Evolutionary conservation across 2,888 invertebrate species (phyloP).

Genomic region (Dorcus hopei): DNA sequence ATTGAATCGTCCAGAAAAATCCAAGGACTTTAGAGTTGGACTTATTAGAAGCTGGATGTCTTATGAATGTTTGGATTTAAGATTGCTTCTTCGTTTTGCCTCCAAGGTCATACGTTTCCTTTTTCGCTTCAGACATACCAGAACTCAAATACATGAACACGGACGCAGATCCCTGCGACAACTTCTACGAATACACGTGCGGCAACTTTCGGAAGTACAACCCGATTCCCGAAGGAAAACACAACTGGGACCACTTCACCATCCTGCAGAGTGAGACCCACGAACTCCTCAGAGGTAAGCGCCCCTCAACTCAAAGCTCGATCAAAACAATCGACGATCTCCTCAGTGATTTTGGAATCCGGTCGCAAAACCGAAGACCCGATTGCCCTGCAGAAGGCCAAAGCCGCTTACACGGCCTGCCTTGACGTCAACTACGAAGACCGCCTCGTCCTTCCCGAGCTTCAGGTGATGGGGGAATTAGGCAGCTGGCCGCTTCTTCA

Average conservation of each 20-base stretch:
- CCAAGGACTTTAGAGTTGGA: too few species aligned
- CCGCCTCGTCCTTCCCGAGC: slow-evolving; percentile 35
- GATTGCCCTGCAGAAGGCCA: slow-evolving; percentile 41
- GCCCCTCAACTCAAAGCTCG: too few species aligned
- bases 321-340: neutral
- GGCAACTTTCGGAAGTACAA: slow-evolving; percentile 48
- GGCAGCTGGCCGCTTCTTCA: slow-evolving; percentile 42
- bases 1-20: too few species aligned
- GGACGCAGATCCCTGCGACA: slow-evolving; percentile 47
- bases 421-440: slow-evolving; percentile 33
- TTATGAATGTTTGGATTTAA: too few species aligned
- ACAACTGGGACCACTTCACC: slow-evolving; percentile 46
- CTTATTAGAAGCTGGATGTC: too few species aligned
- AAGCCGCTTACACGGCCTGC: slow-evolving; percentile 43
- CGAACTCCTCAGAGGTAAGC: slow-evolving; percentile 37
- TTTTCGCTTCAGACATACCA: slow-evolving; percentile 31
- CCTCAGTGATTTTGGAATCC: slow-evolving; percentile 37
- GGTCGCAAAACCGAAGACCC: slow-evolving; percentile 32
- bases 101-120: too few species aligned
- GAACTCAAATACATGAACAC: slow-evolving; percentile 42
- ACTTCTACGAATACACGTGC: slow-evolving; percentile 52
- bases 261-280: slow-evolving; percentile 44
- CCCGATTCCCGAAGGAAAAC: slow-evolving; percentile 40
- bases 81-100: too few species aligned
- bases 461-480: slow-evolving; percentile 35